A percentile compares a stretch with the other conserved stretches of the same genome.
Evolutionary conservation across 2,797 vertebrate species (phyloP).

Genomic region (Rhyacichthys aspro): DNA sequence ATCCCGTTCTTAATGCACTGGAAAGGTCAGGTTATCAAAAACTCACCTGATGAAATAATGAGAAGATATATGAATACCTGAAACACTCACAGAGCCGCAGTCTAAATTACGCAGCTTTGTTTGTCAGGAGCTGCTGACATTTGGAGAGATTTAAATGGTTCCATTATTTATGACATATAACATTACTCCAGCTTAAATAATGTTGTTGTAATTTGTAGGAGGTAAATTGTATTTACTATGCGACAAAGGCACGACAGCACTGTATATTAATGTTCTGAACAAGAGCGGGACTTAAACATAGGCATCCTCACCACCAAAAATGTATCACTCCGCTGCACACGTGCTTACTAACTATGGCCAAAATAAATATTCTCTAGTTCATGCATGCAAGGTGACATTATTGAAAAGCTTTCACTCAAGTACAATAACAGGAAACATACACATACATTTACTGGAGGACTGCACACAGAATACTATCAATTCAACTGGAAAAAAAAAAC

Average conservation of each 20-base stretch:
- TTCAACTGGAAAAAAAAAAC: no score
- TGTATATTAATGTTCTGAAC: background rate
- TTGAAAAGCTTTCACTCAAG: no score
- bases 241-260: background rate
- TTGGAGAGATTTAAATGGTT: slow-evolving; percentile 6
- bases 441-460: no score
- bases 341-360: no score
- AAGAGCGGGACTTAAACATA: background rate
- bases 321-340: background rate
- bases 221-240: slow-evolving; percentile 5
- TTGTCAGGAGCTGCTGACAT: slow-evolving; percentile 6
- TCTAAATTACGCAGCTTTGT: background rate
- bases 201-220: slow-evolving; percentile 1
- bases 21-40: slow-evolving; percentile 7
- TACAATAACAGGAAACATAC: no score
- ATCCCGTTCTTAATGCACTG: background rate
- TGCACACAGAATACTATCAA: no score
- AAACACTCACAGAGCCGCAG: background rate
- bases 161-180: slow-evolving; percentile 4
- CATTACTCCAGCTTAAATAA: slow-evolving; percentile 3
- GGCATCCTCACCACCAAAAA: background rate
- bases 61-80: slow-evolving; percentile 6
- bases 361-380: no score
- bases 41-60: slow-evolving; percentile 9
- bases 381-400: no score